Base-by-base conservation (phyloP, 2,797 vertebrate species). In the Chanos chanos region DNA sequence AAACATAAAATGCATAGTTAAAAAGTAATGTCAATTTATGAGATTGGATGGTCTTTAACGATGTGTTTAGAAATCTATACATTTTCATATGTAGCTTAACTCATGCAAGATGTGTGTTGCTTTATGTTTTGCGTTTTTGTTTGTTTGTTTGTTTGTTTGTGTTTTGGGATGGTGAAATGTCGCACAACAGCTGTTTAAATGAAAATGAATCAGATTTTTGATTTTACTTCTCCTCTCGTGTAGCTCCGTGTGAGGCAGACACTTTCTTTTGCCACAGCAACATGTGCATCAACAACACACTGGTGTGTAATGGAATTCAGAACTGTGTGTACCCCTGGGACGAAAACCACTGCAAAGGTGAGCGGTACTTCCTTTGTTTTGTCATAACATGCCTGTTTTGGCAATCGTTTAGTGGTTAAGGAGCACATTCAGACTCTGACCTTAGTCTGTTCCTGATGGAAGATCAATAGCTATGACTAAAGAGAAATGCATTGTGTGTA, bases 321-420 rank as follows among this genome's bases (percentile, higher is more conserved):
- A 99, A 99, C 78, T 99, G 96, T 63, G 96, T 99, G 39, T 99
- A 98, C 76, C 96, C 96, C 55, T 99, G 96, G 96, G 96, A 99
- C 47, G 96, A 99, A 86, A 99, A 95, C 75, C 96, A 98, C 33
- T 99, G 96, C 74, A 98, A 97, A 97, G 96, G 96, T 98, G 87
- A 94, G 72, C 45, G 7, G 3, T 39, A 2, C 21, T 6, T 10
- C 44, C 37, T 24, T 19, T 39, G 4, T 27, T 7, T 31, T 51
- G 34, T 40, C 5, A 16, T 3, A 33, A 15, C 4, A 40, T 18
- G 37, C 9, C 7, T 15, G 16, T 12, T 31, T 31, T 12, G 36
- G 2, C 36, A 36, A 16, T n/a, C 24, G 5, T 18, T 12, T 7
- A 16, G 5, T 25, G 9, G 13, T 18, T 16, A 4, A 22, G 27